Evolutionary conservation across 2,797 vertebrate genomes (phyloP).

Genomic region (Distichodus sexfasciatus): DNA sequence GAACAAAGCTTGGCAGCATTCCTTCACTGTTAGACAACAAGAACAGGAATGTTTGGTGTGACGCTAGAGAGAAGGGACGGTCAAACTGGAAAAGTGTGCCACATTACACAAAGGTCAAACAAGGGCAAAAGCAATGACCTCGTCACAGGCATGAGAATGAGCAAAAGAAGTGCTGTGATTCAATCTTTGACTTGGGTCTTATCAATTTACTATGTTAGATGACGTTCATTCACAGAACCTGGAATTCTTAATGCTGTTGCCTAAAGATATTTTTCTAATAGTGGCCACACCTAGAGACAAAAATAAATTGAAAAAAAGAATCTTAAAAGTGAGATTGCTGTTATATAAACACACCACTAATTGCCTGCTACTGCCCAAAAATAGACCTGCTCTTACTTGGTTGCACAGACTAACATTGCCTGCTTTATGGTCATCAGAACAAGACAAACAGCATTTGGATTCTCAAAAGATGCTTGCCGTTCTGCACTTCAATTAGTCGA

Average conservation of each 20-base stretch:
- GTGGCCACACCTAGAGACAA: too few species aligned
- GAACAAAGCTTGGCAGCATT: constrained; percentile 82
- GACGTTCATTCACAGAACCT: background rate
- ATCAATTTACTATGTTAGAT: background rate
- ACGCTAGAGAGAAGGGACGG: background rate
- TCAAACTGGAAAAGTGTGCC: background rate
- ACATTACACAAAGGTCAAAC: background rate
- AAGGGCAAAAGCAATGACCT: background rate
- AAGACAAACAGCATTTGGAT: constrained; percentile 9
- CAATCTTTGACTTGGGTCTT: background rate
- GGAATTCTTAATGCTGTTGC: background rate
- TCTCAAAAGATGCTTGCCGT: background rate
- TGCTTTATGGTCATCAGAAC: constrained; percentile 14
- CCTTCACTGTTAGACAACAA: constrained; percentile 57
- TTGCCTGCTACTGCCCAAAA: background rate
- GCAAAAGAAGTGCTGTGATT: background rate
- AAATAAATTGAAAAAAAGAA: too few species aligned
- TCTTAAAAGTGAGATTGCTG: too few species aligned
- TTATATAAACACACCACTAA: background rate
- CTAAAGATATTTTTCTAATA: too few species aligned
- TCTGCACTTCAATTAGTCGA: background rate
- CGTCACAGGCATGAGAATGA: background rate
- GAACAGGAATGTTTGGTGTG: constrained; percentile 30
- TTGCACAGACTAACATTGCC: background rate
- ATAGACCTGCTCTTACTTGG: background rate